Evolutionary conservation across 2,797 vertebrate genomes (phyloP), one percentile per base, ranked within the genome.

Genomic region (Danionella dracula): DNA sequence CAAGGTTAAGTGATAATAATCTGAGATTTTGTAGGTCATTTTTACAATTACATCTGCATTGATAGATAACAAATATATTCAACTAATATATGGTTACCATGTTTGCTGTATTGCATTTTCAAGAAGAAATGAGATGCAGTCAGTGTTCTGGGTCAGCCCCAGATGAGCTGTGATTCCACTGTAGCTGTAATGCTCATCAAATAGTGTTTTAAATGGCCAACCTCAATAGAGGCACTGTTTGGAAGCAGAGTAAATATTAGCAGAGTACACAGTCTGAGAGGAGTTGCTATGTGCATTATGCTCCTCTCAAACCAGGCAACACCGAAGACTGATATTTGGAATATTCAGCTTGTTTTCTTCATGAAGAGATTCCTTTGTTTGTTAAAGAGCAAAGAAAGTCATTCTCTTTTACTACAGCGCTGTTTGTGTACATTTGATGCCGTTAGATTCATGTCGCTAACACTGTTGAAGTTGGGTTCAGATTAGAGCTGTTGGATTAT

Each of bases 211-310:
- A 91, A 92, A 89, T 83, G 88, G 89, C 86, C 86, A 78, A 81
- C 88, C 92, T 92, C 92, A 89, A 89, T 87, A 92, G 90, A 87
- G 83, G 87, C 91, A 84, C 83, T 87, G 91, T 89, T 85, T 83
- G 89, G 85, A 87, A 82, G 85, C 83, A 87, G 79, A 87, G 93
- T 94, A 89, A 97, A 97, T 97, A 96, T 97, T 97, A 83, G 88
- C 89, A 81, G 79, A 93, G 90, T 90, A 94, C 92, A 95, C 93
- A 92, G 4, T 55, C 85, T 75, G 79, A 86, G 85, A 85, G 85
- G 88, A 89, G 93, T 91, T 89, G 90, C 93, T 93, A 89, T 93
- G 93, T 93, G 92, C 85, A 82, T 89, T 90, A 87, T 82, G 88
- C 57, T 76, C 74, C 79, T 84, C 72, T 86, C 88, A 87, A 70